Base-by-base conservation (phyloP, 30 jellyfish, hydroid and myxozoan genomes). In the Mastigias papua region DNA sequence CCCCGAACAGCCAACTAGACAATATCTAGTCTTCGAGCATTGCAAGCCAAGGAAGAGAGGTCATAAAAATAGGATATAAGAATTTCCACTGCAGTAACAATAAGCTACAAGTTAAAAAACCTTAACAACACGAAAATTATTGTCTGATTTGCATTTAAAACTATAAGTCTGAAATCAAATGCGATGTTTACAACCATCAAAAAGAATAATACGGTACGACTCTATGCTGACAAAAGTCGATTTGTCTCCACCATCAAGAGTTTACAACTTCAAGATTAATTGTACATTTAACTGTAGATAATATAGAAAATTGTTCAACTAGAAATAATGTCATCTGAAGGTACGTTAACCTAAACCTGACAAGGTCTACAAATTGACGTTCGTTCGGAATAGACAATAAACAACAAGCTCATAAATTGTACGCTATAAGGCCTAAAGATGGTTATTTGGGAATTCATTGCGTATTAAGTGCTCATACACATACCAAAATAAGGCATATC, bases 61-160 rank as follows among this genome's bases (percentile, higher is more conserved):
- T 42, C 54, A 42, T 0, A 8, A 42, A 15, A 42, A 42, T 5
- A 54, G 3, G 25, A 54, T 54, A 11, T 19, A 63, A 37, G 3
- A 27, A 25, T 13, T 25, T 63, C 20, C 35, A 63, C 26, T 63
- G 74, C 13, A 27, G 23, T 22, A 17, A 17, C 23, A 15, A 63
- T 9, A 63, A 25, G 37, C 74, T 63, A 63, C 35, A 63, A 10
- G 20, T 63, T 63, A 17, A 22, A 63, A 63, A 23, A 63, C 74
- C 74, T 63, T 63, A n/a, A 63, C 74, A 63, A 63, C 42, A 63
- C 3, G 74, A 63, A 63, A 63, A 63, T 63, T 63, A 63, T 35
- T 27, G 3, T 27, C 42, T 63, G 46, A 27, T 63, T 17, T 63
- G 35, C 74, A 20, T 63, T 63, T 63, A 63, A 63, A 63, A 63